Conservation (phyloP, 2,113 vertebrate species). For the Prietella phreatophila region DNA sequence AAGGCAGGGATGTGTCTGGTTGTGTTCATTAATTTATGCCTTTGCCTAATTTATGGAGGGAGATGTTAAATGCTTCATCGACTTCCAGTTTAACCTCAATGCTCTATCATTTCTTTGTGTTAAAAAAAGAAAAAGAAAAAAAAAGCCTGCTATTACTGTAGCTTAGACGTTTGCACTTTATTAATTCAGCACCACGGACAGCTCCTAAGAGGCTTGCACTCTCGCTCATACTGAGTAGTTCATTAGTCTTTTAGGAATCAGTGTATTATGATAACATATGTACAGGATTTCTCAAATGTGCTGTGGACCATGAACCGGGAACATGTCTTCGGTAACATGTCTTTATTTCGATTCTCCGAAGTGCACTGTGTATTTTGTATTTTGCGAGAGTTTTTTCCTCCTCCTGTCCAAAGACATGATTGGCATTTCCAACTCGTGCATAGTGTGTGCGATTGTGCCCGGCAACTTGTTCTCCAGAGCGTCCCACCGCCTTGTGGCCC, state of each 20-base stretch:
- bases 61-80: background rate
- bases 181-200: constrained; percentile 66
- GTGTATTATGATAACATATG: background rate
- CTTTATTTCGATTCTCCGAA: background rate
- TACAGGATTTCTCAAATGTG: background rate
- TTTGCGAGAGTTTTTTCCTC: background rate
- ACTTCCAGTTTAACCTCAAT: constrained; percentile 14
- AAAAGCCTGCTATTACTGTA: constrained; percentile 16
- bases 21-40: constrained; percentile 4
- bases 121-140: background rate
- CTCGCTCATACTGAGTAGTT: background rate
- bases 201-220: constrained; percentile 34
- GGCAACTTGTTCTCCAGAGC: no score
- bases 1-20: background rate
- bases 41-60: constrained; percentile 8
- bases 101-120: background rate
- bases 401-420: no score
- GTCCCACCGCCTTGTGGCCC: no score
- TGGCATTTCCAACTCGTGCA: no score
- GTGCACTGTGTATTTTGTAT: background rate
- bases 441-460: no score
- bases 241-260: background rate
- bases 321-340: background rate
- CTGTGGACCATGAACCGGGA: background rate
- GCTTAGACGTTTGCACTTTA: background rate